Base-by-base conservation (phyloP, 2,113 vertebrate genomes). In the Genyomyrus donnyi region DNA sequence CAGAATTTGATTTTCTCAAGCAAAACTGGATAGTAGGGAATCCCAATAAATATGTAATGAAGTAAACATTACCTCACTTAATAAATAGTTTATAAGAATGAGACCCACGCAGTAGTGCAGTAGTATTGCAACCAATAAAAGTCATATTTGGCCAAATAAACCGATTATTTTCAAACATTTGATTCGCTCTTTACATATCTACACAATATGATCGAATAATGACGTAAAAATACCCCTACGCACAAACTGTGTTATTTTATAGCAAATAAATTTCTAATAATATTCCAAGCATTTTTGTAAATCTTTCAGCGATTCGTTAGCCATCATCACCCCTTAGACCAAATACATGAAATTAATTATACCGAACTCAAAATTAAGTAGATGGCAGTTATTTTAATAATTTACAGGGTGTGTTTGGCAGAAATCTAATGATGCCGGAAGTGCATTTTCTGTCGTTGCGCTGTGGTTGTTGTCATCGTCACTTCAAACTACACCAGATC, bases 11-110 rank as follows among this genome's bases (percentile, higher is more conserved):
- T 96, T 95, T 96, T 96, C 94, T 95, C 93, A 93, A 93, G 94
- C 93, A 94, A 95, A 95, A 95, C 85, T 93, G 91, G 93, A 94
- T 91, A 58, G 91, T 90, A 92, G 94, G 97, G 97, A 97, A 98
- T 97, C 97, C 97, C 97, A 97, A 98, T 98, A 98, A 99, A 98
- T 98, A 98, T 97, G 96, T 97, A 98, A 97, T 94, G 94, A 98
- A 95, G 97, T 97, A 99, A 98, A 98, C 96, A 97, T 97, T 97
- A 96, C 96, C 97, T 97, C 95, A 96, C 96, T 96, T 96, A 96
- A 97, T 97, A 97, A 97, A 97, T 97, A 97, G 94, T 97, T 97
- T 95, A 97, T 97, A 97, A 95, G 94, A 95, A 91, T 91, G 93
- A 93, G 92, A 94, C 93, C 95, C 94, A 95, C 94, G 94, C 93